Percentiles rank a stretch among this genome's conserved stretches.
Conservation (phyloP, 2,888 invertebrate genomes). For the Alentia gelatinosa region DNA sequence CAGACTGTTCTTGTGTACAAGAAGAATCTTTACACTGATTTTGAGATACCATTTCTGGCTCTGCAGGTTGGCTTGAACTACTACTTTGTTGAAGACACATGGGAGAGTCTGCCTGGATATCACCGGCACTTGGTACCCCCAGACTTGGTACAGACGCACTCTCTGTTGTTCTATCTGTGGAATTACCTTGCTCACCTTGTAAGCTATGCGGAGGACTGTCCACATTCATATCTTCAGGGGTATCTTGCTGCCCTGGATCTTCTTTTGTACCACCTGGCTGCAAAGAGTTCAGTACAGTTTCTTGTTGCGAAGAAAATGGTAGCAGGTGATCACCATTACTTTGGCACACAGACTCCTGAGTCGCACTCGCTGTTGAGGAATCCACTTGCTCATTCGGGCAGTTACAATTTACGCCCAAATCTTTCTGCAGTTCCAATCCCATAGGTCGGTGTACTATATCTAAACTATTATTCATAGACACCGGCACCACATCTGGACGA, state of each 20-base stretch:
- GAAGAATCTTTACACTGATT: background rate
- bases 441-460: background rate
- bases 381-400: background rate
- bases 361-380: no score
- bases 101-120: background rate
- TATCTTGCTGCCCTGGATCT: background rate
- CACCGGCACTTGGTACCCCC: background rate
- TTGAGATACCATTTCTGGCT: background rate
- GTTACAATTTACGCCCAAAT: background rate
- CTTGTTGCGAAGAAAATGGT: background rate
- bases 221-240: conserved; percentile 12
- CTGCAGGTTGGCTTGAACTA: background rate
- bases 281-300: background rate
- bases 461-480: background rate
- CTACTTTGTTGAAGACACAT: background rate
- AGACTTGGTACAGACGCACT: background rate
- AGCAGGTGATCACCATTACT: background rate
- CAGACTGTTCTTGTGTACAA: background rate
- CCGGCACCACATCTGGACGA: conserved; percentile 21
- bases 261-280: background rate
- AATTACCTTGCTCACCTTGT: background rate
- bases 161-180: background rate
- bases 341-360: background rate
- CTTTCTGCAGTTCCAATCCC: background rate
- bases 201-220: conserved; percentile 26